Conservation (phyloP, 2,797 vertebrate genomes). For the Aplochiton taeniatus region DNA sequence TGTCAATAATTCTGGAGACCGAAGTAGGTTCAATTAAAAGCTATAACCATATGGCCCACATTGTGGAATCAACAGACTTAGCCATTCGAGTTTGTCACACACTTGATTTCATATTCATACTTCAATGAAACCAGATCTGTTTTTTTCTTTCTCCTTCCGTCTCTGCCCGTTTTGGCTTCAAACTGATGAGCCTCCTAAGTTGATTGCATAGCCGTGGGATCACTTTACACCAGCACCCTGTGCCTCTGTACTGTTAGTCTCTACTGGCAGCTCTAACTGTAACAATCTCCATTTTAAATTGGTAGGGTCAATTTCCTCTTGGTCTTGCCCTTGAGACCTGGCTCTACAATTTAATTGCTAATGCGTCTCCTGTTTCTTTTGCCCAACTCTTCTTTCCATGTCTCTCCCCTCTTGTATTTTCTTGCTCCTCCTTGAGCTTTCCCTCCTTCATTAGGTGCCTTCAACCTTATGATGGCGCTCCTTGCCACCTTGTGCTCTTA, state of each 20-base stretch:
- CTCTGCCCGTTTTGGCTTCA: constrained; percentile 28
- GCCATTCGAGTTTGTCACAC: too few relatives aligned
- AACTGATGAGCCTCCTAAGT: constrained; percentile 53
- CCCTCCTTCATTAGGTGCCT: constrained; percentile 22
- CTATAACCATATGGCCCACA: neutral
- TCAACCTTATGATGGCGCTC: constrained; percentile 31
- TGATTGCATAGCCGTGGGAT: constrained; percentile 70
- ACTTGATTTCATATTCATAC: neutral
- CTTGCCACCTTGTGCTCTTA: constrained; percentile 38
- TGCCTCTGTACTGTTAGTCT: constrained; percentile 46
- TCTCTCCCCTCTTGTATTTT: constrained; percentile 8
- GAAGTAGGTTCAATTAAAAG: neutral
- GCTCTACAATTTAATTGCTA: constrained; percentile 64
- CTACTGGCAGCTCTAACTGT: constrained; percentile 53
- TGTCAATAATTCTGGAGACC: neutral
- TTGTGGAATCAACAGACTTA: too few relatives aligned
- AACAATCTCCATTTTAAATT: constrained; percentile 69
- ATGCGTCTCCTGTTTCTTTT: constrained; percentile 68
- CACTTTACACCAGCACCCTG: constrained; percentile 62
- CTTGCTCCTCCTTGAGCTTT: constrained; percentile 44
- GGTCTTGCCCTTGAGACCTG: constrained; percentile 47
- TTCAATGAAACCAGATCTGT: constrained; percentile 6
- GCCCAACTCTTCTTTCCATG: constrained; percentile 33
- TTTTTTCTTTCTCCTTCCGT: constrained; percentile 12
- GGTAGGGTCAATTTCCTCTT: constrained; percentile 66